Conservation (phyloP, 2,113 vertebrate genomes). For the Percopsis transmontana region DNA sequence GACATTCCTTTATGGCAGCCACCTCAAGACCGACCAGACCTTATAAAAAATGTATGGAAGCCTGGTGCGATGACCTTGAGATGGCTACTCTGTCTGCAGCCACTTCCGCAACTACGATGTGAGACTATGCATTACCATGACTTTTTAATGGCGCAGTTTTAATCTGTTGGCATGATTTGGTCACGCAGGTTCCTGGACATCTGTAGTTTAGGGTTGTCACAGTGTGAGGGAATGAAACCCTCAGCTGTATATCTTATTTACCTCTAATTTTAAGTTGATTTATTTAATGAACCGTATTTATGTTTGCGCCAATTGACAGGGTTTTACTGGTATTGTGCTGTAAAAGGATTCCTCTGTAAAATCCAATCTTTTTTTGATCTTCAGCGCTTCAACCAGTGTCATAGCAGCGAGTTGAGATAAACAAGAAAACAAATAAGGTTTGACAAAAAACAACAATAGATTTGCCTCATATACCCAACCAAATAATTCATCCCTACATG, state of each 20-base stretch:
- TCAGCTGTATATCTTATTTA: neutral
- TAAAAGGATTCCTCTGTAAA: too few species aligned
- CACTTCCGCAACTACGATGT: slow-evolving; percentile 4
- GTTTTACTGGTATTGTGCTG: too few species aligned
- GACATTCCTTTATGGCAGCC: slow-evolving; percentile 42
- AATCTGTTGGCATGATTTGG: neutral
- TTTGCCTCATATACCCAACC: too few species aligned
- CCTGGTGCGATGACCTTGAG: slow-evolving; percentile 58
- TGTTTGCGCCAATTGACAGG: too few species aligned
- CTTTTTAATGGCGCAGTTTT: slow-evolving; percentile 22
- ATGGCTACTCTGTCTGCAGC: slow-evolving; percentile 21
- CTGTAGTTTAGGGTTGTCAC: slow-evolving; percentile 14
- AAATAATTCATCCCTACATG: too few species aligned
- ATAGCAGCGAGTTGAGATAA: too few species aligned
- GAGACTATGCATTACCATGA: slow-evolving; percentile 53
- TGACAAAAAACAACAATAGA: too few species aligned
- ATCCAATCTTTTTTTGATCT: too few species aligned
- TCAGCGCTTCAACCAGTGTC: too few species aligned
- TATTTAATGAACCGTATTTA: too few species aligned
- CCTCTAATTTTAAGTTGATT: too few species aligned
- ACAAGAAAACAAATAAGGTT: too few species aligned
- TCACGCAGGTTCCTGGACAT: slow-evolving; percentile 19
- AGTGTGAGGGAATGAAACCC: slow-evolving; percentile 5
- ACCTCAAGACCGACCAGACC: slow-evolving; percentile 22
- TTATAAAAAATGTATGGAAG: slow-evolving; percentile 65